A percentile compares a stretch with the other conserved stretches of the same genome.
Conservation (phyloP, 1,140 invertebrate genomes). For the Neomicropteryx cornuta region DNA sequence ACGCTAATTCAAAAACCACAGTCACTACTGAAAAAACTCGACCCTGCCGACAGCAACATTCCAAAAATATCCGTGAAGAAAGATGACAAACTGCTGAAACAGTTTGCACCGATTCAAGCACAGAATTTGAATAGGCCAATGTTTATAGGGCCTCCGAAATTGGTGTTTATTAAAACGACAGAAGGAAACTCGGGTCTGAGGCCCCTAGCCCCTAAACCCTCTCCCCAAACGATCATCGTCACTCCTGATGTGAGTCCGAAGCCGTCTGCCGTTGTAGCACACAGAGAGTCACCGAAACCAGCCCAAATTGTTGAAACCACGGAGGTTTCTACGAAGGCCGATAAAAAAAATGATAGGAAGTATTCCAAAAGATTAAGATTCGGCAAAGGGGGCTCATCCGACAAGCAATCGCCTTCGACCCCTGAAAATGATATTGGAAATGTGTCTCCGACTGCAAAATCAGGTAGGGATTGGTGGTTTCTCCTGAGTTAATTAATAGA, state of each 20-base stretch:
- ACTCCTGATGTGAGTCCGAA: conserved; percentile 16
- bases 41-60: conserved; percentile 18
- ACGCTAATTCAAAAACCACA: conserved; percentile 17
- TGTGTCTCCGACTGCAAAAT: conserved; percentile 9
- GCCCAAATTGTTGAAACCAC: too few relatives aligned
- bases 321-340: too few relatives aligned
- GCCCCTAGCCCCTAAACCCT: conserved; percentile 22
- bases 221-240: conserved; percentile 35
- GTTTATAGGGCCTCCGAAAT: conserved; percentile 37
- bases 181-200: conserved; percentile 27
- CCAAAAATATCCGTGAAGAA: conserved; percentile 36
- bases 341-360: conserved; percentile 24
- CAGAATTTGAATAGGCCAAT: conserved; percentile 28
- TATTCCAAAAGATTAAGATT: conserved; percentile 34
- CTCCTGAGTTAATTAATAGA: too few relatives aligned
- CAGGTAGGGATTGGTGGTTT: too few relatives aligned
- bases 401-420: too few relatives aligned
- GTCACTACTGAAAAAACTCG: conserved; percentile 21
- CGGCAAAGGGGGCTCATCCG: too few relatives aligned
- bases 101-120: conserved; percentile 27
- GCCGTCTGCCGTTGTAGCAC: too few relatives aligned
- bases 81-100: conserved; percentile 36
- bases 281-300: too few relatives aligned
- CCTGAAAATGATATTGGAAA: conserved; percentile 20
- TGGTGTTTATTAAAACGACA: conserved; percentile 37